phyloP scores from a whole-genome alignment of 35 echinoderm and acorn worm species.

The Ptychodera flava region DNA sequence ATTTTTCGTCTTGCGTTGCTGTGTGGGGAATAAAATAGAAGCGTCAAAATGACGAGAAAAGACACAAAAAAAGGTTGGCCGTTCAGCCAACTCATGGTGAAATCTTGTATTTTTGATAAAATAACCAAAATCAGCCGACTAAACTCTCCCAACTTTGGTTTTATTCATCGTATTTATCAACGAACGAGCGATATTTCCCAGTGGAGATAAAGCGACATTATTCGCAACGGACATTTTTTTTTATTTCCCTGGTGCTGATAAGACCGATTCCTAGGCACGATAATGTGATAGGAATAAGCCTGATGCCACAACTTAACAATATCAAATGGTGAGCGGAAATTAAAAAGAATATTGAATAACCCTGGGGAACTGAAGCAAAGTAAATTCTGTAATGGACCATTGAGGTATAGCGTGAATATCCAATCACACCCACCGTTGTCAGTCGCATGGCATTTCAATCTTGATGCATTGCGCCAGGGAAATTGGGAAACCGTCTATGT shows the following conservation, averaged over 20 bases:
- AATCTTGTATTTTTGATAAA: too few relatives aligned
- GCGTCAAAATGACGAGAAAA: neutral
- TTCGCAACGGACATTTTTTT: neutral
- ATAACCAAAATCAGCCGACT: too few relatives aligned
- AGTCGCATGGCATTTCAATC: neutral
- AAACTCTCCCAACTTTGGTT: too few relatives aligned
- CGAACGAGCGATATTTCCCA: too few relatives aligned
- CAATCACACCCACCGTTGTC: neutral
- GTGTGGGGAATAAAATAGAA: neutral
- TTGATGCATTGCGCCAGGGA: neutral
- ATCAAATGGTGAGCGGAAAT: neutral
- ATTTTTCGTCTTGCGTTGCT: neutral
- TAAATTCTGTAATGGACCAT: too few relatives aligned
- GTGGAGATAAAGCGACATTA: too few relatives aligned
- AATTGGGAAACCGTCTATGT: neutral
- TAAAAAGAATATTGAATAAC: neutral
- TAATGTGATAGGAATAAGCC: neutral
- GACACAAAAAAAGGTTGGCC: neutral
- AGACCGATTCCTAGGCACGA: neutral
- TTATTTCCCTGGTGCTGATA: neutral
- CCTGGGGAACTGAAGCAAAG: too few relatives aligned
- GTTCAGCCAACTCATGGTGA: too few relatives aligned
- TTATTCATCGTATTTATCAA: too few relatives aligned
- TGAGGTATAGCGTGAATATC: neutral
- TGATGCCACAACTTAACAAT: neutral